Evolutionary conservation across 2,888 invertebrate species (phyloP).

Genomic region (Epsilonema sp.): DNA sequence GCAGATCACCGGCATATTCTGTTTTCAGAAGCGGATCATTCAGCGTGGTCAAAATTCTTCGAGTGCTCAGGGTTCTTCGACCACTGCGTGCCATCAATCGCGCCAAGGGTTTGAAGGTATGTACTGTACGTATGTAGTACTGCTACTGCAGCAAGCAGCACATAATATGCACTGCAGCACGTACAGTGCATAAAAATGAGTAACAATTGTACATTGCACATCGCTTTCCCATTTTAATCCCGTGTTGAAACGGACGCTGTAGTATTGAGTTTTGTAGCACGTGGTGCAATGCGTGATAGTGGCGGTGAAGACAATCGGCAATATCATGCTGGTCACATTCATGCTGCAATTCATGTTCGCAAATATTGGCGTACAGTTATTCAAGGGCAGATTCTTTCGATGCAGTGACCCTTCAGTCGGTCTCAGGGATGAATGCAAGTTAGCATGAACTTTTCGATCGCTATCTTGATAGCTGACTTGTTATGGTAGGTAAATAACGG

Average conservation of each 20-base stretch:
- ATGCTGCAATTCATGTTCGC: slow-evolving; percentile 99
- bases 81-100: slow-evolving; percentile 96
- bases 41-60: slow-evolving; percentile 93
- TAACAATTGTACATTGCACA: too few relatives aligned
- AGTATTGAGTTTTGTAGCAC: slow-evolving; percentile 73
- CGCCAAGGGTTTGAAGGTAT: slow-evolving; percentile 94
- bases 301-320: slow-evolving; percentile 48
- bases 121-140: too few relatives aligned
- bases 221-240: too few relatives aligned
- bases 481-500: too few relatives aligned
- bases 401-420: slow-evolving; percentile 89
- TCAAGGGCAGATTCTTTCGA: slow-evolving; percentile 94
- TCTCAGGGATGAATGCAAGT: slow-evolving; percentile 66
- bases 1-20: too few relatives aligned
- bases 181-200: too few relatives aligned
- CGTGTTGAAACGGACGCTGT: too few relatives aligned
- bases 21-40: slow-evolving; percentile 34
- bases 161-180: too few relatives aligned
- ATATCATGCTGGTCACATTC: slow-evolving; percentile 98
- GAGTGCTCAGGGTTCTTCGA: slow-evolving; percentile 80
- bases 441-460: too few relatives aligned
- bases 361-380: slow-evolving; percentile 98
- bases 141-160: too few relatives aligned
- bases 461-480: too few relatives aligned
- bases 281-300: slow-evolving; percentile 85